phyloP scores from a whole-genome alignment of 2,888 invertebrate species.

The Chouioia cunea region DNA sequence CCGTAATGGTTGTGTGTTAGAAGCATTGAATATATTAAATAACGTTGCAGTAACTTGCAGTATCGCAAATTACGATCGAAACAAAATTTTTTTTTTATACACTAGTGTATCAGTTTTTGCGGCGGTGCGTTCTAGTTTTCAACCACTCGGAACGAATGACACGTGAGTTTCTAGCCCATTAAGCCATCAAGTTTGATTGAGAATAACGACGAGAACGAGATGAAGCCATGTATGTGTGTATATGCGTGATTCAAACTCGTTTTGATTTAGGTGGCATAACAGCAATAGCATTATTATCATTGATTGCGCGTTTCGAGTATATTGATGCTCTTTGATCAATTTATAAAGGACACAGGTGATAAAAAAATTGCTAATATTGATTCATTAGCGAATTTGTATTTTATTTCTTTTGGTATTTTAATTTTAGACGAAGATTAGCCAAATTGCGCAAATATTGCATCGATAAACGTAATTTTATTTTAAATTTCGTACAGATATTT shows the following conservation, averaged over 20 bases:
- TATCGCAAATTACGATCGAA: no score
- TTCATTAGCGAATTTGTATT: neutral
- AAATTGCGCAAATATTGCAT: neutral
- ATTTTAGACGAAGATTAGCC: slow-evolving; percentile 9
- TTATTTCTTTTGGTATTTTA: neutral
- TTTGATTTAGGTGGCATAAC: no score
- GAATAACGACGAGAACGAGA: slow-evolving; percentile 38
- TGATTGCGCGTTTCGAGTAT: neutral
- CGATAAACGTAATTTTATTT: neutral
- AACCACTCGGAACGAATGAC: slow-evolving; percentile 36
- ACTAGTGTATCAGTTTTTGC: no score
- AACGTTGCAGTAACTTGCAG: no score
- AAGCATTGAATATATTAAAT: no score
- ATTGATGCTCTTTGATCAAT: neutral
- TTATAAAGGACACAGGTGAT: neutral
- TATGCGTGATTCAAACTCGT: neutral
- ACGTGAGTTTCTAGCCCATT: slow-evolving; percentile 44
- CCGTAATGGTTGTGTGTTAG: no score
- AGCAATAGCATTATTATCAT: neutral
- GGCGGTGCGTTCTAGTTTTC: no score
- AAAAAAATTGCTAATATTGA: neutral
- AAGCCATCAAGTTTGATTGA: slow-evolving; percentile 47
- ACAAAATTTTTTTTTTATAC: no score
- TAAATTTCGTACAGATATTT: no score
- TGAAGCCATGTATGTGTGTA: neutral